Evolutionary conservation across 2,888 invertebrate genomes (phyloP).

Genomic region (Microplitis manilae): DNA sequence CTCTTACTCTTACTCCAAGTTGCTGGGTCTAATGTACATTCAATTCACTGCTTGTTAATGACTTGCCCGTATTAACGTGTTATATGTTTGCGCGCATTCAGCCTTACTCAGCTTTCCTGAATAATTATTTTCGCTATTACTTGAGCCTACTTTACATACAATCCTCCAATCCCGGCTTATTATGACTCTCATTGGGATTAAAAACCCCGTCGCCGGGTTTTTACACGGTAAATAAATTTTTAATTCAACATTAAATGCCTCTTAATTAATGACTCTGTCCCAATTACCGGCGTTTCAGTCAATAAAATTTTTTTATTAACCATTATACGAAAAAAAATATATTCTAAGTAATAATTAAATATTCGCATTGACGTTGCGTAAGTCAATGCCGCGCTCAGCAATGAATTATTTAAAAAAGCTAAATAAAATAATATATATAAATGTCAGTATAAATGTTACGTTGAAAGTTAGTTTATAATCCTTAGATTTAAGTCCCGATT

Average conservation of each 20-base stretch:
- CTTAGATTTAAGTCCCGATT: not conserved
- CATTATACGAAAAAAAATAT: not conserved
- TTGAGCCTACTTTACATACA: not conserved
- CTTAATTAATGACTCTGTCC: not conserved
- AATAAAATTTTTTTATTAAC: not conserved
- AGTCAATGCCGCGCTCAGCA: not conserved
- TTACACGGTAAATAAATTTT: not conserved
- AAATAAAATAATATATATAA: not conserved
- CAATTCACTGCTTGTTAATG: slow-evolving; percentile 65
- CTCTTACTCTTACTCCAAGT: too few relatives aligned
- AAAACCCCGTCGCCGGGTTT: not conserved
- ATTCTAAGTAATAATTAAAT: not conserved
- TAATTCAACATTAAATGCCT: not conserved
- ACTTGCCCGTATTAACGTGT: not conserved
- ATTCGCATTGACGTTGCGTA: not conserved
- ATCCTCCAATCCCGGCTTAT: not conserved
- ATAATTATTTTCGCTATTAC: not conserved
- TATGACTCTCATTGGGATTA: not conserved
- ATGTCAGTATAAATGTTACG: not conserved
- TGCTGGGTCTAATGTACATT: slow-evolving; percentile 65
- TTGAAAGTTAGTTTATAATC: not conserved
- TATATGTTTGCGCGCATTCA: not conserved
- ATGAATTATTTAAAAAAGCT: not conserved
- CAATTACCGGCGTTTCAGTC: not conserved
- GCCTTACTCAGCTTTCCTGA: not conserved